These are phyloP conservation scores for Hormiphora californensis DNA, from an alignment of 37 sponge, comb jelly and placozoan genomes.

Conservation along the genomic window DNA sequence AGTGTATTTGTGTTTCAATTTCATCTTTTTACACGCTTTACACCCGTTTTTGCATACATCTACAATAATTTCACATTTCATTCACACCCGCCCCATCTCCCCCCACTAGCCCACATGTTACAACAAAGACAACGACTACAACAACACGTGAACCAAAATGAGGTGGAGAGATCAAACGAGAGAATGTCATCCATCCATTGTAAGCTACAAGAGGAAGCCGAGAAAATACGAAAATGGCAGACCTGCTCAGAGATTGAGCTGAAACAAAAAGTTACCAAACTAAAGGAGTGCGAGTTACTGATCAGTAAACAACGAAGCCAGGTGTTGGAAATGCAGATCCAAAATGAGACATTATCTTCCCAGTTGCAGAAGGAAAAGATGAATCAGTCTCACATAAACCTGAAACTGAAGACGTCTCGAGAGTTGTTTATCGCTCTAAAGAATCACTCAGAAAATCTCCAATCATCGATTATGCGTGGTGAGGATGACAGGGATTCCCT, in stretches of 20 bases:
- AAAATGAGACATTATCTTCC: conserved; percentile 44
- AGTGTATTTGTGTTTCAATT: too few species aligned
- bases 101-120: too few species aligned
- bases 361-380: conserved; percentile 47
- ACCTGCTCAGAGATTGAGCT: conserved; percentile 76
- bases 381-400: conserved; percentile 54
- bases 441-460: conserved; percentile 65
- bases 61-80: too few species aligned
- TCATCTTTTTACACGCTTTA: too few species aligned
- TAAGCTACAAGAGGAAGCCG: conserved; percentile 83
- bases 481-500: conserved; percentile 59
- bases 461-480: conserved; percentile 57
- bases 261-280: conserved; percentile 63
- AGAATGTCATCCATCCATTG: conserved; percentile 66
- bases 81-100: too few species aligned
- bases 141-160: conserved; percentile 10
- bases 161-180: conserved; percentile 38
- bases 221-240: conserved; percentile 90
- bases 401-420: conserved; percentile 57
- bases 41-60: too few species aligned
- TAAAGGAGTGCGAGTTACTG: conserved; percentile 21
- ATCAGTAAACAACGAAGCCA: conserved; percentile 56
- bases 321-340: conserved; percentile 52
- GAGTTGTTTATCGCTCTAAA: conserved; percentile 80
- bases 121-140: conserved; percentile 10